Base-by-base conservation (phyloP, 2,797 vertebrate genomes). In the Tachyglossus aculeatus region DNA sequence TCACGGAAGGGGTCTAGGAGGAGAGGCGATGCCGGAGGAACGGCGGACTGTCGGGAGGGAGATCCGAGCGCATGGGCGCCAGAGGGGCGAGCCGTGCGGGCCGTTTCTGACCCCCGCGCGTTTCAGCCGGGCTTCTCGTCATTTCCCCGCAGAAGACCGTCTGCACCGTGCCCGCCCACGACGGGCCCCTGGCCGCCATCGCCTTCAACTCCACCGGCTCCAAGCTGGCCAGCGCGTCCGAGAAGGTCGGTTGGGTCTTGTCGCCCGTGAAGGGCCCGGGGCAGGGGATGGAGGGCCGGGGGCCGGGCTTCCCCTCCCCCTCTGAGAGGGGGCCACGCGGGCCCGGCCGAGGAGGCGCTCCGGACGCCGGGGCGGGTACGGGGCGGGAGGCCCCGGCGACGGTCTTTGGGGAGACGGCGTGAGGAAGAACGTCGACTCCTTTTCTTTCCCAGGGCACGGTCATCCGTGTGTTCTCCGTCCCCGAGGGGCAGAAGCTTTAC, bases 381-480 rank as follows among this genome's bases (percentile, higher is more conserved):
- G n/a, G n/a, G n/a, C n/a, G n/a, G n/a, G n/a, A n/a, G n/a, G n/a
- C n/a, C n/a, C n/a, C n/a, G n/a, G n/a, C n/a, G n/a, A n/a, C n/a
- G n/a, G n/a, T n/a, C n/a, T n/a, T n/a, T n/a, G n/a, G n/a, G n/a
- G n/a, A n/a, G n/a, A n/a, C n/a, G n/a, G n/a, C n/a, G n/a, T n/a
- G n/a, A n/a, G n/a, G n/a, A n/a, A n/a, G n/a, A n/a, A n/a, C n/a
- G 52, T 47, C 77, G 69, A 18, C 67, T 14, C 34, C 54, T 78
- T 37, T 78, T 77, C 86, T 74, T 81, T 78, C 71, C 55, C 90
- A 97, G 97, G 96, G 97, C 55, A 98, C 96, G 0, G 97, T 98
- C 56, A 97, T 98, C 81, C 93, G 96, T 70, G 96, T 98, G 31
- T 98, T 98, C 92, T 94, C 94, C 27, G 67, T 95, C 67, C 96